Evolutionary conservation across 2,113 vertebrate genomes (phyloP).

Genomic region (Cricetomys ansorgei): DNA sequence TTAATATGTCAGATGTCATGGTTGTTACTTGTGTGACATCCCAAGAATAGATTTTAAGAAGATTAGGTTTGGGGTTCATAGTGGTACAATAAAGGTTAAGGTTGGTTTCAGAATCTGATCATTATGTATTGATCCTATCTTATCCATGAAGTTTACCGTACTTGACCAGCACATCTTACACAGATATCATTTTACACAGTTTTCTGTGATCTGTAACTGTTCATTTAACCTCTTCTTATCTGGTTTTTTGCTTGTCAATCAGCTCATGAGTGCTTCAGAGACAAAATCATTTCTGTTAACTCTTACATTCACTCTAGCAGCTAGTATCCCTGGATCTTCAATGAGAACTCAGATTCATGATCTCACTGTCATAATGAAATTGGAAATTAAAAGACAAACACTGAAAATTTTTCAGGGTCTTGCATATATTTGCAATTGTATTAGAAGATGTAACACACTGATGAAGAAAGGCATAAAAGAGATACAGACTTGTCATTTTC

Average conservation of each 20-base stretch:
- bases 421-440: neutral
- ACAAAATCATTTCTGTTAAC: neutral
- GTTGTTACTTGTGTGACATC: slow-evolving; percentile 14
- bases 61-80: neutral
- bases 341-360: neutral
- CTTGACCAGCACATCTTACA: neutral
- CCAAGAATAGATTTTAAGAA: slow-evolving; percentile 45
- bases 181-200: neutral
- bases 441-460: neutral
- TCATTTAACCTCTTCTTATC: neutral
- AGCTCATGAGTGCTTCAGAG: neutral
- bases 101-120: slow-evolving; percentile 15
- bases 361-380: neutral
- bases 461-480: neutral
- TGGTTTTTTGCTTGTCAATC: neutral
- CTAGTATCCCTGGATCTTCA: neutral
- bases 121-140: neutral
- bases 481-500: neutral
- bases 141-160: slow-evolving; percentile 29
- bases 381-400: neutral
- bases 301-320: neutral
- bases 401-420: neutral
- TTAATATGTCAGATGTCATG: slow-evolving; percentile 39
- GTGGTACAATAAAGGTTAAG: neutral
- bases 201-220: neutral